Base-by-base conservation (phyloP, 2,888 invertebrate species). In the Leptopilina drosophilae region DNA sequence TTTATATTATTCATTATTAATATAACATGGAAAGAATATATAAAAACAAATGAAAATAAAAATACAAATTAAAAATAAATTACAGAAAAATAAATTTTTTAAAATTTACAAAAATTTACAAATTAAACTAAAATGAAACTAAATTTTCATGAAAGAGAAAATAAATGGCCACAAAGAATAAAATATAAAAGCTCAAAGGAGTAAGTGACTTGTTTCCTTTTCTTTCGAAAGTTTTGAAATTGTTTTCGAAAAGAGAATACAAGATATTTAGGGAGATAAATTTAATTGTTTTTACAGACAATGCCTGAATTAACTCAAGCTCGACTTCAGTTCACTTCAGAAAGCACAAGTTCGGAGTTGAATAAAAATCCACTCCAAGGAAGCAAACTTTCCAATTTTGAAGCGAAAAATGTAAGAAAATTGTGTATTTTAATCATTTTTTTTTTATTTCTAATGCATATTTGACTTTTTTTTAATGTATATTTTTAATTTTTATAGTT, bases 201-300 rank as follows among this genome's bases (percentile, higher is more conserved):
- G 15, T 66, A 46, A 66, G 33, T 66, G 49, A 49, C 49, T 66
- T 1, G 14, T 42, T 66, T 42, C 42, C 15, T 15, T 42, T 66
- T 42, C 42, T 9, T n/a, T 46, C 46, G 46, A 66, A 66, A 66
- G 66, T 42, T 66, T 66, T 66, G 42, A 40, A 66, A 66, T 66
- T 66, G 66, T 66, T 66, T 66, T 11, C 42, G 42, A 66, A 42
- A 15, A 42, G 15, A 15, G 42, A 46, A 46, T 66, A 6, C n/a
- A 66, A 46, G 67, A 67, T 46, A 20, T 49, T 67, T 49, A 67
- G 49, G 46, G 15, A 15, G 20, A 62, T 26, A 20, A 67, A 67
- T 67, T 67, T 49, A 67, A 69, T 69, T 26, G 8, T 49, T 49
- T 69, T 69, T 69, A 26, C 53, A 69, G 69, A 53, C 46, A 46